These are phyloP conservation scores for Archips crataeganus DNA, from an alignment of 2,888 invertebrate species.

Conservation along the genomic window DNA sequence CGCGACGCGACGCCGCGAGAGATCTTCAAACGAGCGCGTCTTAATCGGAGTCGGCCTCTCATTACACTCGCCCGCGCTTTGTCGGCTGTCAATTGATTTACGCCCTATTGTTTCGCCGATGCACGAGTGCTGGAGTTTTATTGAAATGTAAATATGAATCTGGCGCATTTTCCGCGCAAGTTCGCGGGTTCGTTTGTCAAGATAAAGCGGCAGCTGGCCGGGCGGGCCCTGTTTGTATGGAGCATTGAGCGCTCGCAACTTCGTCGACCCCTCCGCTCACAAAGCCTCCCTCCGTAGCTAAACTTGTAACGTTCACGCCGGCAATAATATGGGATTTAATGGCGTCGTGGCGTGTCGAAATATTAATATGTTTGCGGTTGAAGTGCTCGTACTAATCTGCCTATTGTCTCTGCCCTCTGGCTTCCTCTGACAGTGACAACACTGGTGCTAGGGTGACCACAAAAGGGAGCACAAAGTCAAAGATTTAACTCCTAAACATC, in stretches of 20 bases:
- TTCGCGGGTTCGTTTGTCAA: conserved; percentile 63
- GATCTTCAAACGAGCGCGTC: conserved; percentile 64
- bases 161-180: conserved; percentile 56
- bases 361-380: conserved; percentile 74
- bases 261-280: conserved; percentile 58
- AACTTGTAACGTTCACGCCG: conserved; percentile 64
- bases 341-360: conserved; percentile 77
- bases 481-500: no score
- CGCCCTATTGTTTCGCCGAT: conserved; percentile 68
- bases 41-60: conserved; percentile 66
- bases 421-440: conserved; percentile 2
- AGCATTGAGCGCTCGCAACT: conserved; percentile 44
- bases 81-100: conserved; percentile 74
- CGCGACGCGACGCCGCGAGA: conserved; percentile 57
- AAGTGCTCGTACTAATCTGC: conserved; percentile 63
- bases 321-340: conserved; percentile 76
- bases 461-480: background rate
- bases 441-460: background rate
- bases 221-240: conserved; percentile 66
- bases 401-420: conserved; percentile 58
- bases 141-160: conserved; percentile 67
- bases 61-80: conserved; percentile 46
- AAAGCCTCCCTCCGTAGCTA: conserved; percentile 62
- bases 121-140: conserved; percentile 54
- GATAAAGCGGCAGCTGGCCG: conserved; percentile 75